Conservation (phyloP, 1,140 invertebrate genomes). For the Diorhabda sublineata region DNA sequence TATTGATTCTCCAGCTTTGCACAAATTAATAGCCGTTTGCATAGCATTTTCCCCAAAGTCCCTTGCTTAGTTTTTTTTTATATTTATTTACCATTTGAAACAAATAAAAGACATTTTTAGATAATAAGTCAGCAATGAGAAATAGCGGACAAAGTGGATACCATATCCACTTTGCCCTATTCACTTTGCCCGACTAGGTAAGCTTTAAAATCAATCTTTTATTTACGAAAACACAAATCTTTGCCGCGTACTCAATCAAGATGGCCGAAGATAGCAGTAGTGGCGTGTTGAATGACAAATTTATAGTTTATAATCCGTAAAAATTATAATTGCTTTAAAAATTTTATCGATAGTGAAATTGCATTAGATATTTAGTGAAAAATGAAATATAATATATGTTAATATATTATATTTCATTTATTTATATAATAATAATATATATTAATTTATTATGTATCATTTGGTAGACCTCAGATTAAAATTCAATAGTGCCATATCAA, state of each 20-base stretch:
- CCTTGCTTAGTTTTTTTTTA: constrained; percentile 7
- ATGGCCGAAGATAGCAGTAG: not conserved
- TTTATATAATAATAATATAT: too few species aligned
- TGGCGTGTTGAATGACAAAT: not conserved
- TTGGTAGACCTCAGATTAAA: too few species aligned
- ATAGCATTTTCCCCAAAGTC: not conserved
- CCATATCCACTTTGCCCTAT: too few species aligned
- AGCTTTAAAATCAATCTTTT: not conserved
- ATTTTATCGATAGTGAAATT: too few species aligned
- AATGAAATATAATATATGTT: too few species aligned
- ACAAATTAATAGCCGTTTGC: not conserved
- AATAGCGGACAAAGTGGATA: too few species aligned
- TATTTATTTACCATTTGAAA: not conserved
- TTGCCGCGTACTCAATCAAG: not conserved
- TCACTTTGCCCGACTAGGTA: constrained; percentile 9
- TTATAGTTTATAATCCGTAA: too few species aligned
- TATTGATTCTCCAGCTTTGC: constrained; percentile 22
- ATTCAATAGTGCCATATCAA: too few species aligned
- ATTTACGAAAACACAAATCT: not conserved
- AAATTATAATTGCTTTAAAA: too few species aligned
- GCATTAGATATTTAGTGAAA: too few species aligned
- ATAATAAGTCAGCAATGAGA: not conserved
- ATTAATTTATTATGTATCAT: too few species aligned
- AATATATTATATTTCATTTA: too few species aligned
- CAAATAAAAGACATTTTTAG: not conserved